phyloP scores from a whole-genome alignment of 1,140 invertebrate species.

The Drosophila chauvacae region DNA sequence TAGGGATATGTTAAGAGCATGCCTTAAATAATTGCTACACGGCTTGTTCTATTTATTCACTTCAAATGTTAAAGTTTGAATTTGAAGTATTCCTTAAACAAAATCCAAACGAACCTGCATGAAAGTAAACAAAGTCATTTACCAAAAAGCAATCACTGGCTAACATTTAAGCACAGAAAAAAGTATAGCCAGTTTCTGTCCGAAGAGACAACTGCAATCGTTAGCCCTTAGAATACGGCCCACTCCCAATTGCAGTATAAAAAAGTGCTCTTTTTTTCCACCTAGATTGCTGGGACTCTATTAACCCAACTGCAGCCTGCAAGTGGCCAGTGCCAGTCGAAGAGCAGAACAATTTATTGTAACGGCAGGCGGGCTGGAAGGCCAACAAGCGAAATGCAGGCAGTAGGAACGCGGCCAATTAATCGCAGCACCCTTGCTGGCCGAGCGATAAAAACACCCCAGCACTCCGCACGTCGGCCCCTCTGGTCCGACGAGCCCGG shows the following conservation, averaged over 20 bases:
- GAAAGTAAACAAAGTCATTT: not conserved
- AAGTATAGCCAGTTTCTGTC: not conserved
- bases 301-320: constrained; percentile 12
- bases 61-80: not conserved
- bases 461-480: not conserved
- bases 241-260: not conserved
- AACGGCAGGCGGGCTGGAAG: constrained; percentile 16
- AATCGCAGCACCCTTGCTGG: constrained; percentile 25
- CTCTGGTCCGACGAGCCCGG: not conserved
- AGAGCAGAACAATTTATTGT: constrained; percentile 54
- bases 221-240: not conserved
- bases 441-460: constrained; percentile 13
- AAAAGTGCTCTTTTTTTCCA: not conserved
- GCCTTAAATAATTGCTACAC: too few relatives aligned
- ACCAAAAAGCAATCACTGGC: constrained; percentile 7
- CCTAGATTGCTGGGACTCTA: constrained; percentile 4
- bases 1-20: too few relatives aligned
- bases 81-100: too few relatives aligned
- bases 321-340: constrained; percentile 15
- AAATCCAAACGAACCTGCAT: not conserved
- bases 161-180: not conserved
- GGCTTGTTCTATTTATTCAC: not conserved
- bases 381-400: constrained; percentile 19
- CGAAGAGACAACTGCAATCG: not conserved
- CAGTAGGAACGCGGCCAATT: constrained; percentile 39